Evolutionary conservation across 2,797 vertebrate species (phyloP).

Genomic region (Prunella strophiata): DNA sequence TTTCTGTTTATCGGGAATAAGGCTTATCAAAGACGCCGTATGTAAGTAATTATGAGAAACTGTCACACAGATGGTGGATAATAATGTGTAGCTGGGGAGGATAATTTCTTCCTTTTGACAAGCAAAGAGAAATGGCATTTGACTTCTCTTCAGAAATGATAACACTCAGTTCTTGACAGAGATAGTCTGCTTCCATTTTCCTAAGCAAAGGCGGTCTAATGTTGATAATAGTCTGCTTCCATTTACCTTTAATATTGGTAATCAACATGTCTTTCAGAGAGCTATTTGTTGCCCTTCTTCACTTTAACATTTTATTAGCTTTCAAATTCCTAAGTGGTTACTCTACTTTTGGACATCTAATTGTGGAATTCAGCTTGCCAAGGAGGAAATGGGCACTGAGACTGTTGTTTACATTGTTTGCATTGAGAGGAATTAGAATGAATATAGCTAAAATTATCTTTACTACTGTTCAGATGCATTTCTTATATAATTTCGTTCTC

Average conservation of each 20-base stretch:
- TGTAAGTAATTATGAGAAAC: constrained; percentile 75
- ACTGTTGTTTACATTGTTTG: not conserved
- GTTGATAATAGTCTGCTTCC: constrained; percentile 49
- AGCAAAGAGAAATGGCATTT: constrained; percentile 71
- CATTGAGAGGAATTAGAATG: not conserved
- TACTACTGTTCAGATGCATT: not conserved
- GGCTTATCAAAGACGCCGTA: constrained; percentile 66
- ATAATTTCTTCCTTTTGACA: constrained; percentile 75
- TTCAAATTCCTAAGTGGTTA: constrained; percentile 11
- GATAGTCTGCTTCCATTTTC: constrained; percentile 42
- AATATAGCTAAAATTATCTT: not conserved
- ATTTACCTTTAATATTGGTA: constrained; percentile 44
- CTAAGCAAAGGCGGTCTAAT: constrained; percentile 24
- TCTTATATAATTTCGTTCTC: not conserved
- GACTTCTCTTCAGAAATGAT: constrained; percentile 67
- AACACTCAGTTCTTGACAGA: constrained; percentile 51
- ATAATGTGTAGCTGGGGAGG: constrained; percentile 68
- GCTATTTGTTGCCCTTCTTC: not conserved
- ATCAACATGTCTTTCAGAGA: constrained; percentile 49
- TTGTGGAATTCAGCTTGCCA: not conserved
- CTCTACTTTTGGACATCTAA: not conserved
- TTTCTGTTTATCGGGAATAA: constrained; percentile 77
- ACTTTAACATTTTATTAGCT: constrained; percentile 27
- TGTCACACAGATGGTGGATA: constrained; percentile 75
- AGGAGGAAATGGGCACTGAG: not conserved